Conservation (phyloP, 2,113 vertebrate genomes). For the Carassius gibelio region DNA sequence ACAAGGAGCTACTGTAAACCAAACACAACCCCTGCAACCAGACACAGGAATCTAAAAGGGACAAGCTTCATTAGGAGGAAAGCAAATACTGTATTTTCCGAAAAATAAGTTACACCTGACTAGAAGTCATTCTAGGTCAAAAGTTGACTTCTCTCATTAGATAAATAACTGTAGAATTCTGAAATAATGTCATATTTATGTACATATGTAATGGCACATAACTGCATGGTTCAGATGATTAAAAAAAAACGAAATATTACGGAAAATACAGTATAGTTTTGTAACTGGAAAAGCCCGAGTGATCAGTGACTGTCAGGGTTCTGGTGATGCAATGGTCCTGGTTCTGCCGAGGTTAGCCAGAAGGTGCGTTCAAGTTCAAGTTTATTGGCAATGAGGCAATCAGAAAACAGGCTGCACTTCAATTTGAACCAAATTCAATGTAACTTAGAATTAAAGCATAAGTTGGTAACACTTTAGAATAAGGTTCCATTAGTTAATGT, state of each 20-base stretch:
- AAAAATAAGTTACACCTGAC: background rate
- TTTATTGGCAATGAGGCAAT: slow-evolving; percentile 9
- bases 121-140: background rate
- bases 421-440: background rate
- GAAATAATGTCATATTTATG: background rate
- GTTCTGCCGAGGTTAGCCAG: slow-evolving; percentile 22
- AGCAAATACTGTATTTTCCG: slow-evolving; percentile 1
- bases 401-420: slow-evolving; percentile 30
- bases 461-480: too few species aligned
- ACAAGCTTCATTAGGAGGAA: slow-evolving; percentile 20
- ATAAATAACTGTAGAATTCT: background rate
- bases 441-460: background rate
- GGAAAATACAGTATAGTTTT: background rate
- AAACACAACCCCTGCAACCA: background rate
- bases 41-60: background rate
- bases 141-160: background rate
- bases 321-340: background rate
- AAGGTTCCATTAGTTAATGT: too few species aligned
- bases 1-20: background rate
- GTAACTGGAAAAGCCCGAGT: slow-evolving; percentile 3
- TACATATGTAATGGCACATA: background rate
- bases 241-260: background rate
- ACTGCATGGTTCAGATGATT: background rate
- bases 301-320: slow-evolving; percentile 34
- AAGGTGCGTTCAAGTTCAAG: background rate